Base-by-base conservation (phyloP, 2,113 vertebrate genomes). In the Garra rufa region DNA sequence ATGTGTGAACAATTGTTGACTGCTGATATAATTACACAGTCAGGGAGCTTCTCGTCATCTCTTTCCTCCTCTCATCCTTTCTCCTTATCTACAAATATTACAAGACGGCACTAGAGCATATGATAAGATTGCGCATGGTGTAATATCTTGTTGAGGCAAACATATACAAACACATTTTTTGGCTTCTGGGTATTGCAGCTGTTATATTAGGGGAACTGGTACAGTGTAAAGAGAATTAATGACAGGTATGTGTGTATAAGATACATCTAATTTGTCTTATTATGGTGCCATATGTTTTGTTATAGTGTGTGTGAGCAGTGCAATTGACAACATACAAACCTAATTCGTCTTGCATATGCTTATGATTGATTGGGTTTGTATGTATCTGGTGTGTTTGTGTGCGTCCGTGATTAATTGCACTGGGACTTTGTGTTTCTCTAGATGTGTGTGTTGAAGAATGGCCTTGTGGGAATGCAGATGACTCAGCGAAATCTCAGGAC, bases 361-460 rank as follows among this genome's bases (percentile, higher is more conserved):
- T 38, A 44, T 79, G 55, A 78, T 61, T 41, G 2, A 19, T 19
- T 61, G 41, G 9, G 76, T 44, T 44, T 61, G 55, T 63, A 44
- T 76, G 73, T 30, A 50, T 8, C 24, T 14, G 69, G 69, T 50
- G 3, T 61, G 34, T 67, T 24, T 55, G 44, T 83, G 43, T 30
- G 9, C 71, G n/a, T 38, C 15, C 50, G 13, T 83, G 81, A 88
- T 83, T 70, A 83, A 85, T 76, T 80, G 76, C 48, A 26, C 73
- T 65, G 82, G 57, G 65, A 5, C 15, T 87, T 70, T 78, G 41
- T 83, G 69, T 83, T 57, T 59, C 67, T 48, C 30, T 92, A 98
- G 97, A 96, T 84, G 90, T 94, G 83, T 89, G 76, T 14, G 87
- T 91, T 46, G 90, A 93, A 8, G 88, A 91, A 88, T 97, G 97